Conservation (phyloP, 2,113 vertebrate species). For the Myotis brandtii region DNA sequence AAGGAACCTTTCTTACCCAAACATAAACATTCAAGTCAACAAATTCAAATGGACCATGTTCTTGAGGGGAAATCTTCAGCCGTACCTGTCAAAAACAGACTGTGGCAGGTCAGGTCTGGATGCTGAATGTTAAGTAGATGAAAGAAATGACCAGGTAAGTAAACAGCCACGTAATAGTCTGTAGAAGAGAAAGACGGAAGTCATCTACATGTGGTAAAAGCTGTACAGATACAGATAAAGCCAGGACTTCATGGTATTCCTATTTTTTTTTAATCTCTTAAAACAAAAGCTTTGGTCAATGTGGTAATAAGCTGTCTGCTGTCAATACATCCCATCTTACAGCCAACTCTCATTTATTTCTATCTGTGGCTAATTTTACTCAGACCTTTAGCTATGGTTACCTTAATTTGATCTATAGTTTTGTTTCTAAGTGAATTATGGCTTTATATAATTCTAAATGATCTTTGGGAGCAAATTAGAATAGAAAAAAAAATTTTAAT, state of each 20-base stretch:
- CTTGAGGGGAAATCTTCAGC: background rate
- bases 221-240: background rate
- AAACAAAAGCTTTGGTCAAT: background rate
- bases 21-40: background rate
- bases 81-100: constrained; percentile 94
- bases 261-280: background rate
- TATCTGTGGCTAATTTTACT: constrained; percentile 15
- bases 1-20: background rate
- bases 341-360: background rate
- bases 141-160: constrained; percentile 92
- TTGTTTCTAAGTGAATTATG: constrained; percentile 26
- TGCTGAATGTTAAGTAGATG: constrained; percentile 95
- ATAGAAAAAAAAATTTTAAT: background rate
- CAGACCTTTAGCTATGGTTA: background rate
- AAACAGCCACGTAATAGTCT: constrained; percentile 94
- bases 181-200: constrained; percentile 74
- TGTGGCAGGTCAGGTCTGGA: constrained; percentile 93
- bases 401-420: background rate
- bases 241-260: background rate
- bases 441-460: constrained; percentile 28
- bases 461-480: background rate
- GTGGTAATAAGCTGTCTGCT: background rate
- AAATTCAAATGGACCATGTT: background rate
- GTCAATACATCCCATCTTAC: background rate
- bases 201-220: background rate